phyloP scores from a whole-genome alignment of 2,797 vertebrate species.

The Oryzias sinensis region DNA sequence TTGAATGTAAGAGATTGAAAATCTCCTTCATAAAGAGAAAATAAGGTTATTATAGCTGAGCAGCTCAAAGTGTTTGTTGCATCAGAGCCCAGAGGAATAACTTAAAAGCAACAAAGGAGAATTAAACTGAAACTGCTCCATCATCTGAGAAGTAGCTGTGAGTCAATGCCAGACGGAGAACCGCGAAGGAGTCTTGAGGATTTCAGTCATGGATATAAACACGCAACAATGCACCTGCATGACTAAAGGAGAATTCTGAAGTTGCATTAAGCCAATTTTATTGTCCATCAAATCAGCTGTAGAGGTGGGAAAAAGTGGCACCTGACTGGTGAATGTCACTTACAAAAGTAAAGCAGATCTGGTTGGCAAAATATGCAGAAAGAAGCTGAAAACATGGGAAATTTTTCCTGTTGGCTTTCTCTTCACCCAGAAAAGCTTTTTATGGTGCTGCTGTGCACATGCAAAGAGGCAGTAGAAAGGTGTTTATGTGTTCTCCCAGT shows the following conservation, averaged over 20 bases:
- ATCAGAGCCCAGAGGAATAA: conserved; percentile 7
- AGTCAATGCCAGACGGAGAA: conserved; percentile 37
- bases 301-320: not conserved
- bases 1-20: no score
- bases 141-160: conserved; percentile 2
- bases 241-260: conserved; percentile 30
- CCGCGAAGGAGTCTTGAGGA: conserved; percentile 14
- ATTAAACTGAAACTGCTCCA: conserved; percentile 3
- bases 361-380: not conserved
- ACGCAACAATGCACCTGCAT: conserved; percentile 23
- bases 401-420: not conserved
- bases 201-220: conserved; percentile 14
- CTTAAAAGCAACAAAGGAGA: conserved; percentile 6
- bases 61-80: not conserved
- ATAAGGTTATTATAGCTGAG: not conserved
- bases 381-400: not conserved
- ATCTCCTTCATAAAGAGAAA: no score
- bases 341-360: not conserved
- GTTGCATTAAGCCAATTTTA: conserved; percentile 7
- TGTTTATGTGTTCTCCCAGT: conserved; percentile 31
- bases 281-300: conserved; percentile 12
- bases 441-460: not conserved
- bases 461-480: not conserved
- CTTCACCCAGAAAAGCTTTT: not conserved
- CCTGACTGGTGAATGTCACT: not conserved